Base-by-base conservation (phyloP, 2,888 invertebrate genomes). In the Azorinus chamasolen region DNA sequence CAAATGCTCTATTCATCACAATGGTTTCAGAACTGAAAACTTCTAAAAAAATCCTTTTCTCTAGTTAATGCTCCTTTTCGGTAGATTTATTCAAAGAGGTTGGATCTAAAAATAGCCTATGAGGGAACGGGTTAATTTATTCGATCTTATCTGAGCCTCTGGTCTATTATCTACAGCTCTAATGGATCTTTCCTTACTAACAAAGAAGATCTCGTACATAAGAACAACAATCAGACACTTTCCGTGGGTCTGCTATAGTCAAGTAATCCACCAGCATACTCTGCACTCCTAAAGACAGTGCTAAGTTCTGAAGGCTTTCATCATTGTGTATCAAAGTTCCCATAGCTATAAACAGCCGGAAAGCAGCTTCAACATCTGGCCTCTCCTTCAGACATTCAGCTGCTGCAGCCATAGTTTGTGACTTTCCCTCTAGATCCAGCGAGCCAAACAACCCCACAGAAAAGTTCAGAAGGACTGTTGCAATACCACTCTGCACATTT, bases 401-500 rank as follows among this genome's bases (percentile, higher is more conserved):
- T 1, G 83, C 82, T 0, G 88, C 89, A 6, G 84, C 65, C 58
- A 91, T 63, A 74, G 88, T 87, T 65, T 87, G 84, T 0, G 89
- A 85, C 74, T 90, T 90, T n/a, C 83, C 88, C 39, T 90, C 91
- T 14, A 83, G 75, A 65, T 90, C 86, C 37, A 81, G 51, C 10
- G 72, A 70, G 2, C 81, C 83, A 27, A 71, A 69, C 24, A 92
- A 83, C 16, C 90, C 86, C 16, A 97, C 95, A 0, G 95, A 95
- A 83, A 96, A 93, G 92, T 97, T 97, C 73, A 97, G 92, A 3
- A 96, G 91, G 39, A 96, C 93, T 0, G 97, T 96, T 0, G 96
- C 93, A 45, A 96, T 94, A 0, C 96, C 97, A 68, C 97, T 95
- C 95, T 97, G 94, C n/a, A 94, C 85, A 74, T 92, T 90, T 75